These are phyloP conservation scores for Pedionomus torquatus DNA, from an alignment of 2,113 vertebrate genomes.

Conservation along the genomic window DNA sequence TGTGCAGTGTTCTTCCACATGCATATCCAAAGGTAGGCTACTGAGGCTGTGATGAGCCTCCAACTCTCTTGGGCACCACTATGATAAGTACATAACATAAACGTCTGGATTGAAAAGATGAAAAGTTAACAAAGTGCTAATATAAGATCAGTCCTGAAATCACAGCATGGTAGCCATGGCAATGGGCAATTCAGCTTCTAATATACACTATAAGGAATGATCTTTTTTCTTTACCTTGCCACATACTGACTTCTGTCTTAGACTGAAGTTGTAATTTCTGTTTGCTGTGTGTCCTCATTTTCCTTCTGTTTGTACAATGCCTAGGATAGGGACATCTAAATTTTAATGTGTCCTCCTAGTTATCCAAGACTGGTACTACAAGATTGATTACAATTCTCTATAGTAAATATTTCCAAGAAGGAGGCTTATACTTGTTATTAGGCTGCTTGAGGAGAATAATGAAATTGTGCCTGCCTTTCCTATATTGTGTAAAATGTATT, in stretches of 20 bases:
- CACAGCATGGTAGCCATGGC: background rate
- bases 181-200: background rate
- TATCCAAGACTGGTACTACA: background rate
- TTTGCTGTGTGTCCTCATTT: background rate
- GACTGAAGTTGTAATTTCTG: background rate
- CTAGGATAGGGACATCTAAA: background rate
- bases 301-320: background rate
- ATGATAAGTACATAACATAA: background rate
- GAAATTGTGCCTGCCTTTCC: background rate
- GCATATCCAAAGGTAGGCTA: background rate
- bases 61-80: background rate
- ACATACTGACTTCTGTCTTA: background rate
- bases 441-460: background rate
- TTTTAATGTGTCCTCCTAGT: background rate
- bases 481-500: background rate
- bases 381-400: background rate
- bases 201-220: background rate
- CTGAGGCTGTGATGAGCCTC: background rate
- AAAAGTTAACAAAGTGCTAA: background rate
- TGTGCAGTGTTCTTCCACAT: background rate
- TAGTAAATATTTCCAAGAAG: background rate
- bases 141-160: background rate
- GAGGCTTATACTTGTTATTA: background rate
- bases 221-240: background rate
- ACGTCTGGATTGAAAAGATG: background rate